Evolutionary conservation across 2,797 vertebrate genomes (phyloP).

Genomic region (Typhlichthys eigenmanni): DNA sequence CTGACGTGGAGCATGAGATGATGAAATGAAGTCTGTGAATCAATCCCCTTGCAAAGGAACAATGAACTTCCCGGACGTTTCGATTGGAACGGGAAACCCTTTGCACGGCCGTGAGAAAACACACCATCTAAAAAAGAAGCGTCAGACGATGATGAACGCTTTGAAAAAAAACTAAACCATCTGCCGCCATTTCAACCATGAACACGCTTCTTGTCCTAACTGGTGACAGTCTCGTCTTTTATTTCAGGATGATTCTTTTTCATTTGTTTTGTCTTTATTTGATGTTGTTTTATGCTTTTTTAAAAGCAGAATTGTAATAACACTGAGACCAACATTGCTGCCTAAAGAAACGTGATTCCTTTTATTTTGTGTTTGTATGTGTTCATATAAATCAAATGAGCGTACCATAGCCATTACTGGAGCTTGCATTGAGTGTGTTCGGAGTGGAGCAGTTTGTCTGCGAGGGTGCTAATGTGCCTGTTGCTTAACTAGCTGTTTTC

Average conservation of each 20-base stretch:
- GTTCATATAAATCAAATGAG: constrained; percentile 61
- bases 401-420: constrained; percentile 78
- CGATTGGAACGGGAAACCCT: constrained; percentile 37
- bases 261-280: constrained; percentile 50
- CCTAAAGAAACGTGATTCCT: constrained; percentile 74
- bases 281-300: constrained; percentile 60
- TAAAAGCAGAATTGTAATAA: constrained; percentile 75
- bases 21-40: constrained; percentile 60
- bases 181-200: constrained; percentile 70
- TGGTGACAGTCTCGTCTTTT: constrained; percentile 48
- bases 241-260: constrained; percentile 62
- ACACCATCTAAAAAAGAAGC: constrained; percentile 16
- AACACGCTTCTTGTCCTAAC: constrained; percentile 56
- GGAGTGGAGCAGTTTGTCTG: not conserved
- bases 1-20: constrained; percentile 60
- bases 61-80: constrained; percentile 47
- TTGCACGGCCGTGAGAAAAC: constrained; percentile 17
- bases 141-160: constrained; percentile 38
- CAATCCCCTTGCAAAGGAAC: constrained; percentile 52
- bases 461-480: constrained; percentile 56
- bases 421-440: constrained; percentile 59
- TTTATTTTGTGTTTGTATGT: constrained; percentile 61
- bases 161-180: constrained; percentile 51
- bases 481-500: constrained; percentile 32
- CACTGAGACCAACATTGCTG: constrained; percentile 81